Percentiles rank a stretch among this genome's conserved stretches.
Evolutionary conservation across 2,888 invertebrate species (phyloP).

Genomic region (Tenthredo amoena): DNA sequence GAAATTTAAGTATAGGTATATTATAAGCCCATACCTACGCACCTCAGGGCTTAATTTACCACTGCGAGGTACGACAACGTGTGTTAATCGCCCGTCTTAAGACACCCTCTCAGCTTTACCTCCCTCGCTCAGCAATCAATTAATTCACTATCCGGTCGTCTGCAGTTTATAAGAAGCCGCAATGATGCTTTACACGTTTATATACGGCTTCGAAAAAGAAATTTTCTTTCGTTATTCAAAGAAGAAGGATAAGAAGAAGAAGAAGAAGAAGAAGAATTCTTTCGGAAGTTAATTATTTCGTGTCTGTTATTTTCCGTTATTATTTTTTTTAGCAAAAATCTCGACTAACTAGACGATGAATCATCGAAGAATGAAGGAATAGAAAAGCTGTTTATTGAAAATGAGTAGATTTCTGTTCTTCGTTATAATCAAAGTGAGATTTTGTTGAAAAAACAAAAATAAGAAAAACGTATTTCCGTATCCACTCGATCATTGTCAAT

Average conservation of each 20-base stretch:
- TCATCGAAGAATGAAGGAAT: neutral
- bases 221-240: neutral
- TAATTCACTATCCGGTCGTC: constrained; percentile 11
- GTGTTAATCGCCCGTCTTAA: constrained; percentile 1
- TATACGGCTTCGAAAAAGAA: neutral
- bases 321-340: neutral
- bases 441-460: neutral
- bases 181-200: neutral
- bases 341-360: neutral
- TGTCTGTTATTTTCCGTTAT: neutral
- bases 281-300: neutral
- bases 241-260: neutral
- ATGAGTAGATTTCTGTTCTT: neutral
- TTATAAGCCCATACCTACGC: neutral
- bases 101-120: neutral
- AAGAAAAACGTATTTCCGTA: neutral
- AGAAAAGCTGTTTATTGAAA: neutral
- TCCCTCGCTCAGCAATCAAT: neutral
- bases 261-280: neutral
- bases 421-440: too few species aligned
- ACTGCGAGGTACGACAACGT: neutral
- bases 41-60: neutral
- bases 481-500: neutral
- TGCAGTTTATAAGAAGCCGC: constrained; percentile 19
- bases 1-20: neutral